Evolutionary conservation across 2,113 vertebrate species (phyloP).

Genomic region (Speoplatyrhinus poulsoni): DNA sequence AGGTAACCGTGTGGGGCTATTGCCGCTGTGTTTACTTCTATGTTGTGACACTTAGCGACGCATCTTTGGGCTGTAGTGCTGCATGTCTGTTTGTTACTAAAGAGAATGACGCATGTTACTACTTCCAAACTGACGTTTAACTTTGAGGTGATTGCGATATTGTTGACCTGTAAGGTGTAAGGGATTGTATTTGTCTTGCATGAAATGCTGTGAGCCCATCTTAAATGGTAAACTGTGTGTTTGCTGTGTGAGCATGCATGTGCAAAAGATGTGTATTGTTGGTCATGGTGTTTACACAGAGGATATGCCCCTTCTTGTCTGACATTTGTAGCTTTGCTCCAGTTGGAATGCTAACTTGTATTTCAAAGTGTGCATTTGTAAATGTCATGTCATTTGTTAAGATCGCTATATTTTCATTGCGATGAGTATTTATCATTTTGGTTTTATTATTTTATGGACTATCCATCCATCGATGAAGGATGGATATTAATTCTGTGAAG

Average conservation of each 20-base stretch:
- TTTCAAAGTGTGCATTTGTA: not conserved
- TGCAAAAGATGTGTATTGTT: constrained; percentile 30
- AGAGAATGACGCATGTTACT: not conserved
- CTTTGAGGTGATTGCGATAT: not conserved
- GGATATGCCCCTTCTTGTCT: constrained; percentile 30
- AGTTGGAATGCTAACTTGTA: not conserved
- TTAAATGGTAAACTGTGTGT: constrained; percentile 47
- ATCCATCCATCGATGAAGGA: no score
- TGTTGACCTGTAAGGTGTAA: constrained; percentile 2
- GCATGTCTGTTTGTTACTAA: not conserved
- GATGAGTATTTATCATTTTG: no score
- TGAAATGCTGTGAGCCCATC: constrained; percentile 13
- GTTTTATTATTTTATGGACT: no score
- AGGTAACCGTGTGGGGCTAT: constrained; percentile 77
- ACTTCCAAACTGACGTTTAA: not conserved
- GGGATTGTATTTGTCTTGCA: constrained; percentile 5
- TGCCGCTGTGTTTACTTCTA: not conserved
- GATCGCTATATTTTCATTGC: no score
- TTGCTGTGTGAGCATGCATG: constrained; percentile 40
- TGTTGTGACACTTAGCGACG: not conserved
- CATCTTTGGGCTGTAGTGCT: not conserved
- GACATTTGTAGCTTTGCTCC: constrained; percentile 4
- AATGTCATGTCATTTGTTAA: no score
- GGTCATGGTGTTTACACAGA: constrained; percentile 29
- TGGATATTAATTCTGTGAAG: no score